Base-by-base conservation (phyloP, 2,888 invertebrate species). In the Pristionchus mayeri region DNA sequence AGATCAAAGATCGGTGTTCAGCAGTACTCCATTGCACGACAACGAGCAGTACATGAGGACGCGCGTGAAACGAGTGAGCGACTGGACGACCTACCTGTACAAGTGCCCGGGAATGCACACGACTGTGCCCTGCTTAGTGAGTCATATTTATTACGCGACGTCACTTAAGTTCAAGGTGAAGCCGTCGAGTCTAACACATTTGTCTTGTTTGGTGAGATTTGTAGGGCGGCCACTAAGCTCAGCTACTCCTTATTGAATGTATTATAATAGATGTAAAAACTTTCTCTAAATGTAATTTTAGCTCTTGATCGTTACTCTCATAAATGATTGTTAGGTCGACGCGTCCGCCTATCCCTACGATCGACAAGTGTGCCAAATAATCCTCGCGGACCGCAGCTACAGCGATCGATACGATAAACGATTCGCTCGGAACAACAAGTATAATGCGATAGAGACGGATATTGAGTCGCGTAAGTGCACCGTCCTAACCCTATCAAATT, bases 51-150 rank as follows among this genome's bases (percentile, higher is more conserved):
- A 40, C 40, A 11, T 13, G 7, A 40, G 71, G 9, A 71, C 40
- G 3, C 18, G 18, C 13, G 71, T 30, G 71, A 63, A 34, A 34
- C 40, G 71, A 40, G 24, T 40, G 24, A 40, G 2, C 24, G 40
- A 71, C 3, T 71, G 40, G 44, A 13, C 13, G 40, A 71, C n/a
- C 44, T 71, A 71, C 44, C 6, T 71, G n/a, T 40, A 71, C 44
- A 71, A 71, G 18, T 71, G 71, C 24, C 71, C 71, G 3, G 71
- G 71, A n/a, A n/a, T 71, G n/a, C 71, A 44, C 6, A 71, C 71
- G 21, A 71, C 71, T 13, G 71, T 71, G 37, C 40, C 37, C 11
- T 71, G 71, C 40, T 24, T 40, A 30, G 71, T 71, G 2, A n/a
- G n/a, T n/a, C n/a, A n/a, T n/a, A n/a, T n/a, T n/a, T n/a, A n/a